phyloP scores from a whole-genome alignment of 2,797 vertebrate genomes.

The Semotilus atromaculatus region DNA sequence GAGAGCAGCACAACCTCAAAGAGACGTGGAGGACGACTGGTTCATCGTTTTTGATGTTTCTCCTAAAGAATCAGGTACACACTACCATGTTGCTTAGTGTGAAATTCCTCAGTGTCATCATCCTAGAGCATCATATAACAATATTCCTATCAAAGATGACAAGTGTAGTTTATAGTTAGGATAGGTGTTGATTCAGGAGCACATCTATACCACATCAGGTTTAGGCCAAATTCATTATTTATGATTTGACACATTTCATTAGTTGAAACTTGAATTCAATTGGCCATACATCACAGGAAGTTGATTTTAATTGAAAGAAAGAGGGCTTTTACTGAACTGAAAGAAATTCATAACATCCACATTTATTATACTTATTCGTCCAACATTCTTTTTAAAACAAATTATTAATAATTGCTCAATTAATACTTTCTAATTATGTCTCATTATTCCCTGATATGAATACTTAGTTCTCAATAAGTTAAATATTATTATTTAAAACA shows the following conservation, averaged over 20 bases:
- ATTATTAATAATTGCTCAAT: no score
- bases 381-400: no score
- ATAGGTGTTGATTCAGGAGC: not conserved
- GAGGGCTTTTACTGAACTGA: not conserved
- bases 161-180: not conserved
- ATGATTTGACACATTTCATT: no score
- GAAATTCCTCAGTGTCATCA: not conserved
- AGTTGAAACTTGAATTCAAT: no score
- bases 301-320: not conserved
- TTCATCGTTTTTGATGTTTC: constrained; percentile 64
- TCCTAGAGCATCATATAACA: not conserved
- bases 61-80: constrained; percentile 58
- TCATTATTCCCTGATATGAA: no score
- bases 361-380: not conserved
- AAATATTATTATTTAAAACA: not conserved
- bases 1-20: constrained; percentile 50
- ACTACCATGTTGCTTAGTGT: not conserved
- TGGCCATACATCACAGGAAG: no score
- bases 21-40: constrained; percentile 68
- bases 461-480: no score
- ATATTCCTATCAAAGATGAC: not conserved
- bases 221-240: no score
- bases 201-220: not conserved
- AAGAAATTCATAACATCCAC: not conserved
- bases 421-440: no score